Evolutionary conservation across 2,797 vertebrate species (phyloP), one percentile per base, ranked within the genome.

Genomic region (Myripristis jacobus): DNA sequence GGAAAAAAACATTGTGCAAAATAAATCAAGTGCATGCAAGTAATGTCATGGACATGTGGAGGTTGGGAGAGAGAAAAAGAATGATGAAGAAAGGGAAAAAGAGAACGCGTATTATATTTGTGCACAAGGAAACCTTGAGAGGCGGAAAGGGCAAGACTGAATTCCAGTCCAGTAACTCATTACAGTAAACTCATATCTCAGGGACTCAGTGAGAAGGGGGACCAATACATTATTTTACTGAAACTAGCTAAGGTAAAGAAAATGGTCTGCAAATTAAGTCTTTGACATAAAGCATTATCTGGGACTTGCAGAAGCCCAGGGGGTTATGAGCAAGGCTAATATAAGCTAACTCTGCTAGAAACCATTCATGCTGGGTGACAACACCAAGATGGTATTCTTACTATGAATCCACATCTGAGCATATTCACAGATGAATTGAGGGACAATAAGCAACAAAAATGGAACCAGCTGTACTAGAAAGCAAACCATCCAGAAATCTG

Each of bases 401-500:
- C 27, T 34, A 56, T 63, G 29, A 46, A 70, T 38, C 18, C 34
- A 74, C 24, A 68, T 51, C 38, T 31, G 47, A 69, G 52, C 22
- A 44, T 48, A n/a, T n/a, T 54, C 25, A 63, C 74, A 54, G 43
- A 77, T 65, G 58, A 69, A 61, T 47, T 11, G 19, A 64, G 27
- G 34, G 21, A 47, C 44, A 66, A 36, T 41, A 46, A 16, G 53
- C 38, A 43, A 27, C 21, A 59, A 44, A 65, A 70, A 46, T 53
- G n/a, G 38, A 57, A 52, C 64, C 70, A 83, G 74, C 74, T 77
- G 38, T 36, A 54, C 43, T 1, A 6, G 24, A 48, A 47, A 74
- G 38, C 51, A 68, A 61, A 62, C 19, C 44, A 44, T 3, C 18
- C 43, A 70, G 77, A 75, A 73, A 84, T 84, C 48, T 76, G 58